phyloP scores from a whole-genome alignment of 1,140 invertebrate species.

The Pachyrhynchus sulphureomaculatus region DNA sequence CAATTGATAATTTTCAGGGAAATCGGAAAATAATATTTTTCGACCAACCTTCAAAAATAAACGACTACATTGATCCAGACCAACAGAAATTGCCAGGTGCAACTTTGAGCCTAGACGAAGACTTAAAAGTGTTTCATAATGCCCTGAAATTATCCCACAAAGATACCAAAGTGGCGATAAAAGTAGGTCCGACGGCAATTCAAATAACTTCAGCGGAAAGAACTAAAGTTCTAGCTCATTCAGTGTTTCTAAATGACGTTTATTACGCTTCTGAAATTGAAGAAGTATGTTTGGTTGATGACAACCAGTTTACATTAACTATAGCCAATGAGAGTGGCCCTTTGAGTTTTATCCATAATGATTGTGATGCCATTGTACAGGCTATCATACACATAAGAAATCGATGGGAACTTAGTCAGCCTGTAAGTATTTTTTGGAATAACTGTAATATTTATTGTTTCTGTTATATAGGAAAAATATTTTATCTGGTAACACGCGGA shows the following conservation, averaged over 20 bases:
- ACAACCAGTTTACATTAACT: conserved; percentile 96
- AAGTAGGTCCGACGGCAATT: conserved; percentile 93
- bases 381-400: conserved; percentile 96
- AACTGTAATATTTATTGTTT: not conserved
- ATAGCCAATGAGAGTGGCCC: conserved; percentile 95
- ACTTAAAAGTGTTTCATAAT: conserved; percentile 95
- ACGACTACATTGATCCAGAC: conserved; percentile 88
- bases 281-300: conserved; percentile 95
- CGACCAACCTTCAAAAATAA: conserved; percentile 81
- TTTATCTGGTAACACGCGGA: conserved; percentile 20
- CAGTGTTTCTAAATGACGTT: conserved; percentile 93
- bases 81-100: conserved; percentile 97
- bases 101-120: conserved; percentile 92
- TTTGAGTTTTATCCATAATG: conserved; percentile 95
- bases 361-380: conserved; percentile 97
- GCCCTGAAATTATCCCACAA: conserved; percentile 95
- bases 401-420: conserved; percentile 94
- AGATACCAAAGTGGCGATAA: conserved; percentile 97
- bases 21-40: conserved; percentile 93
- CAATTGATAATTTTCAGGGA: conserved; percentile 58
- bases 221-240: conserved; percentile 91
- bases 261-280: conserved; percentile 99
- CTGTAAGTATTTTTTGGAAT: conserved; percentile 58
- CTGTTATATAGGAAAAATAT: not conserved
- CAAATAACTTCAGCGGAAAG: conserved; percentile 97